These are phyloP conservation scores for Clunio marinus DNA, from an alignment of 2,888 invertebrate genomes.

Conservation along the genomic window DNA sequence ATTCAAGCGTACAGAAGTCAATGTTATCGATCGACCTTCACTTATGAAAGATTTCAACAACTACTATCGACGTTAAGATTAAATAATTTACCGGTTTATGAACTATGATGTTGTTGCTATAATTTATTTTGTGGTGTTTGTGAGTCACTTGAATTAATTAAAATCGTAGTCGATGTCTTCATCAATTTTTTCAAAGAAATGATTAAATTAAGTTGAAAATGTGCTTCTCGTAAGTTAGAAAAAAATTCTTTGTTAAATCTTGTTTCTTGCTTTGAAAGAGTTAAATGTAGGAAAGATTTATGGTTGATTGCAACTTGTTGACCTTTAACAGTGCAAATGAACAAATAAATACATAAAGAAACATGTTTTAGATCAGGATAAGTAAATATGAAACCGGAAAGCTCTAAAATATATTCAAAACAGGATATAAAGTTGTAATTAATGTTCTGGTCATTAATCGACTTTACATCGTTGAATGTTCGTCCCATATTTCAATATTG, in stretches of 20 bases:
- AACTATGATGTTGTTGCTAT: background rate
- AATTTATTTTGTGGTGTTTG: background rate
- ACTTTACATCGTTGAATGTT: background rate
- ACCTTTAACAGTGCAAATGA: slow-evolving; percentile 17
- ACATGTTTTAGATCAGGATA: background rate
- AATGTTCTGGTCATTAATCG: background rate
- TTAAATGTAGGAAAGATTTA: slow-evolving; percentile 1
- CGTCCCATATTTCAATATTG: background rate
- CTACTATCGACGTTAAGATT: background rate
- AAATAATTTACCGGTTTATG: background rate
- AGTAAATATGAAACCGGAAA: background rate
- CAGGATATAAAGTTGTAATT: background rate
- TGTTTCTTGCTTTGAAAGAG: background rate
- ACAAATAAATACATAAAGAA: background rate
- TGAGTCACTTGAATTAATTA: background rate
- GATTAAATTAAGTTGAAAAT: too few relatives aligned
- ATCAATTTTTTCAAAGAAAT: too few relatives aligned
- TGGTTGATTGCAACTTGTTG: slow-evolving; percentile 16
- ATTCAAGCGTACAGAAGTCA: background rate
- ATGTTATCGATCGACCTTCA: background rate
- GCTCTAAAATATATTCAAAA: background rate
- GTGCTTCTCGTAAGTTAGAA: too few relatives aligned
- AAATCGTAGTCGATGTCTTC: background rate
- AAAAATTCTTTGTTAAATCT: background rate
- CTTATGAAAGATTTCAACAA: background rate